These are phyloP conservation scores for Egretta garzetta DNA, from an alignment of 2,113 vertebrate genomes.

Conservation along the genomic window DNA sequence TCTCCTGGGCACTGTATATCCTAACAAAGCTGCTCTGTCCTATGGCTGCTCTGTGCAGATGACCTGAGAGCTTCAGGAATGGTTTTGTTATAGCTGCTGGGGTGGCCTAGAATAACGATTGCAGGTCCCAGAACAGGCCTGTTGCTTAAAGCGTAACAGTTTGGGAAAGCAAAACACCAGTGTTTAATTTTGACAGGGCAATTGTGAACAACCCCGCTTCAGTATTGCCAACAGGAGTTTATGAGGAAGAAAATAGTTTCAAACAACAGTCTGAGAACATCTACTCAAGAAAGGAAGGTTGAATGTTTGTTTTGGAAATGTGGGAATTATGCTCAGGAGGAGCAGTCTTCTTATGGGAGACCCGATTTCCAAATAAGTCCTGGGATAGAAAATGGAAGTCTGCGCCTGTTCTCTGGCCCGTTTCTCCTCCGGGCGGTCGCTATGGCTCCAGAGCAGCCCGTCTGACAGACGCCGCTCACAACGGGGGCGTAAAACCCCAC, in stretches of 20 bases:
- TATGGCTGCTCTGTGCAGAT: background rate
- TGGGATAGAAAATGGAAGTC: background rate
- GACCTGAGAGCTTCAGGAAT: background rate
- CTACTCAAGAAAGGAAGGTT: background rate
- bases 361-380: accelerated
- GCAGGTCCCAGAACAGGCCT: background rate
- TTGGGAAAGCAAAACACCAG: background rate
- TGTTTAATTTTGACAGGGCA: background rate
- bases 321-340: accelerated
- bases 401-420: background rate
- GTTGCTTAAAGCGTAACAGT: background rate
- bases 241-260: background rate
- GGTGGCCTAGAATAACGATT: accelerated
- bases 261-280: background rate
- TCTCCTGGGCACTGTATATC: background rate
- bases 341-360: accelerated
- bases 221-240: accelerated
- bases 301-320: background rate
- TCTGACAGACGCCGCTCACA: background rate
- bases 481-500: background rate
- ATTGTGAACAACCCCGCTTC: accelerated
- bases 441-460: background rate
- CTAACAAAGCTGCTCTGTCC: background rate
- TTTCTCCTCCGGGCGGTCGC: accelerated
- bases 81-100: background rate